These are phyloP conservation scores for Fukomys damarensis DNA, from an alignment of 2,113 vertebrate genomes.

Conservation along the genomic window DNA sequence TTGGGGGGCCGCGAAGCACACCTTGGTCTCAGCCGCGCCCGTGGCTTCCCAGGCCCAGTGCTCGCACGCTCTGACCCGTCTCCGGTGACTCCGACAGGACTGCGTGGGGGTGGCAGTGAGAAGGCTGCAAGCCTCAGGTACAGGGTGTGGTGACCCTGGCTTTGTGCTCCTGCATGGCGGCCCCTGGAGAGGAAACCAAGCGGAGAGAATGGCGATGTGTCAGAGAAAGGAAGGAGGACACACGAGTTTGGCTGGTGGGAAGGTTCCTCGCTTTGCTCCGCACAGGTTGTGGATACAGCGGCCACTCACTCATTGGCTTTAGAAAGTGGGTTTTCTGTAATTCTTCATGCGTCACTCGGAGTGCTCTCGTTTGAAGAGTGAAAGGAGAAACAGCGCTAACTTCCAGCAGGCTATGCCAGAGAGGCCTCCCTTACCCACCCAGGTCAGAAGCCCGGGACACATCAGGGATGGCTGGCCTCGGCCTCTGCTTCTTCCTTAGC, in stretches of 20 bases:
- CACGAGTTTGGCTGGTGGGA: neutral
- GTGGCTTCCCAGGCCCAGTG: neutral
- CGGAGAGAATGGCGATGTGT: neutral
- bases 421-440: neutral
- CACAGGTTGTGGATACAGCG: neutral
- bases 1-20: neutral
- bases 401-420: neutral
- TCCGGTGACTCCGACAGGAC: neutral
- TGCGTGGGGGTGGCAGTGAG: too few species aligned
- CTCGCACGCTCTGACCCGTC: neutral
- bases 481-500: neutral
- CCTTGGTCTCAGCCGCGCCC: neutral
- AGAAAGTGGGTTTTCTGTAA: neutral
- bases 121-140: too few species aligned
- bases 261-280: neutral
- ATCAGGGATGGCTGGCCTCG: neutral
- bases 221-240: neutral
- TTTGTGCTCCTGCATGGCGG: neutral
- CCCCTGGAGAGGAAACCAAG: neutral
- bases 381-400: neutral
- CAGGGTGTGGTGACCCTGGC: neutral
- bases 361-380: conserved; percentile 10
- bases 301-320: conserved; percentile 45
- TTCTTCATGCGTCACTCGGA: neutral
- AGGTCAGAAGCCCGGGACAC: neutral